phyloP scores from a whole-genome alignment of 2,113 vertebrate species.

The Misgurnus anguillicaudatus region DNA sequence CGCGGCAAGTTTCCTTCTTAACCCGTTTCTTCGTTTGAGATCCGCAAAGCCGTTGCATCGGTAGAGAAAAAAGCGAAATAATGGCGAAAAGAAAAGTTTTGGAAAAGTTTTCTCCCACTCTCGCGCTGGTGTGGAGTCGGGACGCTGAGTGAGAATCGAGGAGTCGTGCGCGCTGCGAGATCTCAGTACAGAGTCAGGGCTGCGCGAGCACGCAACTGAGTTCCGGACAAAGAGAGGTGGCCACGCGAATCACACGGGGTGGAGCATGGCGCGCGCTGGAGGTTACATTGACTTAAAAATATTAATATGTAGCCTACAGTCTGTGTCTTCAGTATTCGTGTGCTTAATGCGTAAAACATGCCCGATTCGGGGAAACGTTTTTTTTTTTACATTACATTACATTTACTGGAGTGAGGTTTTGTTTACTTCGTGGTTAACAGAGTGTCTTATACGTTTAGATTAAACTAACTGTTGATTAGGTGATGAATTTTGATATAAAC shows the following conservation, averaged over 20 bases:
- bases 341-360: neutral
- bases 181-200: conserved; percentile 40
- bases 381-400: neutral
- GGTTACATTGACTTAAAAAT: conserved; percentile 10
- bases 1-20: neutral
- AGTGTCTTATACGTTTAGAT: neutral
- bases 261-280: conserved; percentile 67
- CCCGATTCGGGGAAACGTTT: neutral
- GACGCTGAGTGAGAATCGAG: conserved; percentile 57
- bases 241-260: conserved; percentile 70
- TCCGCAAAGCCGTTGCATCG: neutral
- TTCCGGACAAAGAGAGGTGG: conserved; percentile 74
- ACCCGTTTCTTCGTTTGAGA: neutral
- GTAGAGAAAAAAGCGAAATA: neutral
- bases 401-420: neutral
- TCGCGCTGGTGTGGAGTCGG: conserved; percentile 11
- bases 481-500: no score
- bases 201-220: conserved; percentile 58
- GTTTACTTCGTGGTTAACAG: neutral
- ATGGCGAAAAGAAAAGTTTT: conserved; percentile 10
- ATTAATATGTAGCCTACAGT: neutral
- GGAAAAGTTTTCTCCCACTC: conserved; percentile 7
- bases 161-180: conserved; percentile 42
- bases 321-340: neutral
- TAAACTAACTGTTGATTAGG: no score